These are phyloP conservation scores for Macrosteles quadrilineatus DNA, from an alignment of 1,140 invertebrate species.

Conservation along the genomic window DNA sequence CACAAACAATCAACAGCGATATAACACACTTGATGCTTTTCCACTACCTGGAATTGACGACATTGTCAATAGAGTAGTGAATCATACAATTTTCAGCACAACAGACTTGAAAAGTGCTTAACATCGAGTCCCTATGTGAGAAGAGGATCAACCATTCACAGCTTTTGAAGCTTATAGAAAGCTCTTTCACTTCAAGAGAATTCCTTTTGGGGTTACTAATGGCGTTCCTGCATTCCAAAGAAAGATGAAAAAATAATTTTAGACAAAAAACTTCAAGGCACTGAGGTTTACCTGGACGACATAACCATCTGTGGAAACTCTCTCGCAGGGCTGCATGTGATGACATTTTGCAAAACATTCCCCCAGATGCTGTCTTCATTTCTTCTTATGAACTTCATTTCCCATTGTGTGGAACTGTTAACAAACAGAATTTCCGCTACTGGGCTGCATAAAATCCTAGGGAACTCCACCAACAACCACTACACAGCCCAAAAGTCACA, in stretches of 20 bases:
- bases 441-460: not conserved
- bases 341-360: too few species aligned
- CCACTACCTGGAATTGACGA: not conserved
- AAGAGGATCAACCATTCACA: not conserved
- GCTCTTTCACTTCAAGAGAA: conserved; percentile 15
- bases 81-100: not conserved
- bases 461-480: not conserved
- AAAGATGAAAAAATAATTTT: too few species aligned
- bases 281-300: too few species aligned
- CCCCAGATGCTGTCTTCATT: too few species aligned
- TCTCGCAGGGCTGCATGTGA: too few species aligned
- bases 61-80: not conserved
- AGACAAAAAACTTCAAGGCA: too few species aligned
- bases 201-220: conserved; percentile 40
- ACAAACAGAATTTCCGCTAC: too few species aligned
- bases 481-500: too few species aligned
- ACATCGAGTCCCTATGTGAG: not conserved
- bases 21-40: not conserved
- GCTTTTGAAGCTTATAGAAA: not conserved
- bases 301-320: too few species aligned
- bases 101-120: not conserved
- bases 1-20: not conserved
- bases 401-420: too few species aligned
- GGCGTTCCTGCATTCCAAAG: conserved; percentile 26
- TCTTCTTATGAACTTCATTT: too few species aligned